Evolutionary conservation across 2,888 invertebrate genomes (phyloP).

Genomic region (Lobophora halterata): DNA sequence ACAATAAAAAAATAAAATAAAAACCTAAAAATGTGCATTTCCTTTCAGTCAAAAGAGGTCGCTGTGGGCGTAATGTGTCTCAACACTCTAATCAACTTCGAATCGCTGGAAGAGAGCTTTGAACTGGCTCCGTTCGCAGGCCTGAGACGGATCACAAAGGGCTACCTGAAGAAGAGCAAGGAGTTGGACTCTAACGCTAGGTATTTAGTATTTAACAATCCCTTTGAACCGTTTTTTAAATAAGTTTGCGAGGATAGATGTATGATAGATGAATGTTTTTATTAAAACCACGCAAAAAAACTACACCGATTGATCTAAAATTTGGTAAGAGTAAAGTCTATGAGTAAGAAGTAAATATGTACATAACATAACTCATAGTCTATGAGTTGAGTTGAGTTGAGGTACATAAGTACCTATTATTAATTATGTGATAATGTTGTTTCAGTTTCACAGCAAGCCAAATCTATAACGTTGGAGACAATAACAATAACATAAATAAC

Average conservation of each 20-base stretch:
- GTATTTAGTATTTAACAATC: constrained; percentile 22
- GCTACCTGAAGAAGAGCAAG: constrained; percentile 19
- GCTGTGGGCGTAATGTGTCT: constrained; percentile 83
- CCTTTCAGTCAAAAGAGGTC: constrained; percentile 60
- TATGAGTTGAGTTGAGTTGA: too few species aligned
- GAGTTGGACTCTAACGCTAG: constrained; percentile 24
- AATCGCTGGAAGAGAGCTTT: constrained; percentile 80
- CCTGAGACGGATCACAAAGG: constrained; percentile 49
- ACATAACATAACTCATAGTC: too few species aligned
- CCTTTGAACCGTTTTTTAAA: too few species aligned
- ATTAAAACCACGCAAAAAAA: too few species aligned
- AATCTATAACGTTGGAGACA: background rate
- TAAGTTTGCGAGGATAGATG: too few species aligned
- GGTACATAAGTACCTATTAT: too few species aligned
- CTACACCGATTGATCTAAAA: too few species aligned
- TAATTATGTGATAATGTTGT: background rate
- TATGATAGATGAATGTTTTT: too few species aligned
- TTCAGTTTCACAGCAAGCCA: constrained; percentile 14
- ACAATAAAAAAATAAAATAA: too few species aligned
- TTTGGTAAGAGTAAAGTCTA: too few species aligned
- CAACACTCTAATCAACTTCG: constrained; percentile 80
- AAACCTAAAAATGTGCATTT: constrained; percentile 1
- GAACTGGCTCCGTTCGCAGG: constrained; percentile 81
- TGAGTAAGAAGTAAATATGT: too few species aligned
- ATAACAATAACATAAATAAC: background rate